Percentiles rank a stretch among this genome's conserved stretches.
Evolutionary conservation across 2,113 vertebrate species (phyloP).

Genomic region (Spizaetus ornatus): DNA sequence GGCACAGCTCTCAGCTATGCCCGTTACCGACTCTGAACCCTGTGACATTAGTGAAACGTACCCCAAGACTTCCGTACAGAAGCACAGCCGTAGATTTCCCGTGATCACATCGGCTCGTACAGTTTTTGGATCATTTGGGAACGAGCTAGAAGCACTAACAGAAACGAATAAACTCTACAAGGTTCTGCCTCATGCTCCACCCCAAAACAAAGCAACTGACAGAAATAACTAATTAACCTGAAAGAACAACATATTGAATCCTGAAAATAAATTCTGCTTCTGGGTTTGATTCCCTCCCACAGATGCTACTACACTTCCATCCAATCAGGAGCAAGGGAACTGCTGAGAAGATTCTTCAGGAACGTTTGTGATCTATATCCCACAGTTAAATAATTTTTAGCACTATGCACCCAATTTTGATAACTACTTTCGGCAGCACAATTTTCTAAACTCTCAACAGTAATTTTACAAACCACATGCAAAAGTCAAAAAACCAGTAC

Average conservation of each 20-base stretch:
- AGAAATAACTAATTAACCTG: neutral
- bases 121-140: neutral
- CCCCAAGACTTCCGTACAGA: too few species aligned
- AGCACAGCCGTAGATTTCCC: neutral
- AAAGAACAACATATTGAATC: neutral
- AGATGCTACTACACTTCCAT: neutral
- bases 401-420: neutral
- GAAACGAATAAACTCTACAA: neutral
- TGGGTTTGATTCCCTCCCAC: neutral
- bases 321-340: neutral
- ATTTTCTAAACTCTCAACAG: neutral
- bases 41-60: neutral
- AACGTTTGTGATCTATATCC: neutral
- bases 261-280: neutral
- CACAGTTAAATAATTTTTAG: neutral
- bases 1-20: neutral
- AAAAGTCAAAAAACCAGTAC: neutral
- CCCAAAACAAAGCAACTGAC: neutral
- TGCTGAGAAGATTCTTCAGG: neutral
- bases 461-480: neutral
- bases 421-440: neutral
- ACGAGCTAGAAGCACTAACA: neutral
- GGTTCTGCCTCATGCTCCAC: neutral
- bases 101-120: neutral
- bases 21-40: accelerated